These are phyloP conservation scores for Aegotheles bennettii DNA, from an alignment of 2,113 vertebrate species.

Conservation along the genomic window DNA sequence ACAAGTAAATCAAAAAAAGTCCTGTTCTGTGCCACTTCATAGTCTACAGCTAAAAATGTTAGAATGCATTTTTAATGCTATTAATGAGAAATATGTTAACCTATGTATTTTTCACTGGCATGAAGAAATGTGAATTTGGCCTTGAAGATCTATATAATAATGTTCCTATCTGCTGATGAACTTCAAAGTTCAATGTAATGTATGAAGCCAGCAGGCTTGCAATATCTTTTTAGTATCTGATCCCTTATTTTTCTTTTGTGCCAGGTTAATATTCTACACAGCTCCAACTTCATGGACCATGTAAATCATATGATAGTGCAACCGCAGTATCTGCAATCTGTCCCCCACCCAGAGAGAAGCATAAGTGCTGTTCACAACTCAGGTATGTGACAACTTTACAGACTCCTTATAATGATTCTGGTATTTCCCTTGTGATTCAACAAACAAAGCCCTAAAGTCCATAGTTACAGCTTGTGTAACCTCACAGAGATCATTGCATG, in stretches of 20 bases:
- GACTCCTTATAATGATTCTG: neutral
- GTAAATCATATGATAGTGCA: conserved; percentile 82
- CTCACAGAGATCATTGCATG: neutral
- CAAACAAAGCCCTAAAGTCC: neutral
- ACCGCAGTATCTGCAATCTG: conserved; percentile 87
- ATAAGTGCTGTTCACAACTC: conserved; percentile 71
- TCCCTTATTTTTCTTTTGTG: neutral
- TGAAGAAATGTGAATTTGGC: neutral
- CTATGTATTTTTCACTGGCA: neutral
- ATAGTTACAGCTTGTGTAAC: neutral
- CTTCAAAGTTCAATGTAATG: neutral
- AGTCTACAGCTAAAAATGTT: neutral
- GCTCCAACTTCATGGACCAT: conserved; percentile 76
- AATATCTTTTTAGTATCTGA: neutral
- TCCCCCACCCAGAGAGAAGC: conserved; percentile 76
- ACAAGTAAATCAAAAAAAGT: neutral
- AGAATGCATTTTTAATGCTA: neutral
- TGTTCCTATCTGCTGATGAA: neutral
- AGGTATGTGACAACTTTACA: conserved; percentile 68
- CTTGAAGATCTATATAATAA: neutral
- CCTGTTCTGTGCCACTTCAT: neutral
- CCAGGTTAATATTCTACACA: conserved; percentile 88
- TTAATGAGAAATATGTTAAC: neutral
- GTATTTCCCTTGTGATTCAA: neutral
- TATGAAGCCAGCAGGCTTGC: neutral